Evolutionary conservation across 1,140 invertebrate species (phyloP).

Genomic region (Drosophila virilis): DNA sequence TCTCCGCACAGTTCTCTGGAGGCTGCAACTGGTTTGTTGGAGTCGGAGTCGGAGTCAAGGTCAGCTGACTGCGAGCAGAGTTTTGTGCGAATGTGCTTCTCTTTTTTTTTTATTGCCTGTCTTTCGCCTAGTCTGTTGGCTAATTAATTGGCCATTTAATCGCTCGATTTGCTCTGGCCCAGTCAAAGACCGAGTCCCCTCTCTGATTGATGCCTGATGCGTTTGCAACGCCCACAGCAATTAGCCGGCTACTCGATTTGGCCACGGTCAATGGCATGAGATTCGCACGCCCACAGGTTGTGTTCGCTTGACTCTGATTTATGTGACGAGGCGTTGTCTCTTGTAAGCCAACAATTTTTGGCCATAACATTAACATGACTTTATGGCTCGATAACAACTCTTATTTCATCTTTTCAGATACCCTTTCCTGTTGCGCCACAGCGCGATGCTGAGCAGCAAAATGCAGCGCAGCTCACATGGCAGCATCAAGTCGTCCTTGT

Average conservation of each 20-base stretch:
- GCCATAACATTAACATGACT: slow-evolving; percentile 41
- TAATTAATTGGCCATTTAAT: slow-evolving; percentile 80
- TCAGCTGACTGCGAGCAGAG: slow-evolving; percentile 33
- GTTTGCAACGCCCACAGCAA: slow-evolving; percentile 58
- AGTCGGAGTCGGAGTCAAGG: slow-evolving; percentile 38
- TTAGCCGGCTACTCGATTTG: slow-evolving; percentile 55
- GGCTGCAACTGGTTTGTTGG: slow-evolving; percentile 47
- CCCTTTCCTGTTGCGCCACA: background rate
- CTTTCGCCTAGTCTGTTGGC: slow-evolving; percentile 34
- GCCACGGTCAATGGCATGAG: slow-evolving; percentile 65
- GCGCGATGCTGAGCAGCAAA: slow-evolving; percentile 60
- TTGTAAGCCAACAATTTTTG: slow-evolving; percentile 67
- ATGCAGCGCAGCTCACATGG: slow-evolving; percentile 61
- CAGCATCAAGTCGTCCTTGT: slow-evolving; percentile 67
- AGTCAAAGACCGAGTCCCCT: slow-evolving; percentile 1
- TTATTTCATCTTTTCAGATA: background rate
- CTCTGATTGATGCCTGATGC: slow-evolving; percentile 65
- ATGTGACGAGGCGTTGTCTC: slow-evolving; percentile 52
- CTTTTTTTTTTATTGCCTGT: too few species aligned
- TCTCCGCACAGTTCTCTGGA: slow-evolving; percentile 18
- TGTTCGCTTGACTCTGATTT: slow-evolving; percentile 44
- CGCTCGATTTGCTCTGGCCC: slow-evolving; percentile 66
- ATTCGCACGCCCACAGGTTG: slow-evolving; percentile 65
- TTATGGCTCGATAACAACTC: slow-evolving; percentile 25
- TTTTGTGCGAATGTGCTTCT: background rate